Percentiles rank a stretch among this genome's conserved stretches.
phyloP scores from a whole-genome alignment of 2,888 invertebrate genomes.

The Xestia ashworthii region DNA sequence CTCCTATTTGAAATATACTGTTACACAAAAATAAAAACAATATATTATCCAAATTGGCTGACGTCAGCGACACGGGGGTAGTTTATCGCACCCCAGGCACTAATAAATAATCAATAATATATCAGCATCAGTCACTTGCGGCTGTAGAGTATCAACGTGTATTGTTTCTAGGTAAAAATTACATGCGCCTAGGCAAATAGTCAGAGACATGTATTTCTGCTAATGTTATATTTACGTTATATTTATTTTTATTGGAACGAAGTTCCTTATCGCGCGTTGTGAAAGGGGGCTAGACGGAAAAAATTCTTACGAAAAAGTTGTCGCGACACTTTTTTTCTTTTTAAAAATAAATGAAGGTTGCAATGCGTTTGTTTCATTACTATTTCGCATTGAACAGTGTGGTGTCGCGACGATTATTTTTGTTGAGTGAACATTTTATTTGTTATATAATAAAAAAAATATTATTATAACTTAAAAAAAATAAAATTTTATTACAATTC shows the following conservation, averaged over 20 bases:
- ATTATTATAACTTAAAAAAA: too few species aligned
- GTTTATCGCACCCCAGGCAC: neutral
- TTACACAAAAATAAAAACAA: neutral
- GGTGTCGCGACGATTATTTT: too few species aligned
- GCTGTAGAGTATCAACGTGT: neutral
- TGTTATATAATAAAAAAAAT: too few species aligned
- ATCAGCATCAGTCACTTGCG: neutral
- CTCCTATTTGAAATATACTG: neutral
- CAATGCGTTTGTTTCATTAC: too few species aligned
- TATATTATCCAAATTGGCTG: neutral
- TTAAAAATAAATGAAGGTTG: too few species aligned
- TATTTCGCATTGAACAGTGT: too few species aligned
- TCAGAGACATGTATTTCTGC: neutral
- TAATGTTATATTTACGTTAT: constrained; percentile 19
- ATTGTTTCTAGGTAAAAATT: neutral
- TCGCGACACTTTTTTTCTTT: too few species aligned
- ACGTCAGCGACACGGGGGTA: neutral
- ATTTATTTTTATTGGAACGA: constrained; percentile 24
- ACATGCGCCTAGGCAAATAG: neutral
- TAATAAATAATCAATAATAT: neutral
- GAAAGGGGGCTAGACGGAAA: too few species aligned
- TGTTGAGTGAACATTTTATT: too few species aligned
- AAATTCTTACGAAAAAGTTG: too few species aligned
- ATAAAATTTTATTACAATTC: too few species aligned
- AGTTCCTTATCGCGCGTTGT: too few species aligned